phyloP scores from a whole-genome alignment of 2,113 vertebrate genomes.

The Phaetusa simplex region DNA sequence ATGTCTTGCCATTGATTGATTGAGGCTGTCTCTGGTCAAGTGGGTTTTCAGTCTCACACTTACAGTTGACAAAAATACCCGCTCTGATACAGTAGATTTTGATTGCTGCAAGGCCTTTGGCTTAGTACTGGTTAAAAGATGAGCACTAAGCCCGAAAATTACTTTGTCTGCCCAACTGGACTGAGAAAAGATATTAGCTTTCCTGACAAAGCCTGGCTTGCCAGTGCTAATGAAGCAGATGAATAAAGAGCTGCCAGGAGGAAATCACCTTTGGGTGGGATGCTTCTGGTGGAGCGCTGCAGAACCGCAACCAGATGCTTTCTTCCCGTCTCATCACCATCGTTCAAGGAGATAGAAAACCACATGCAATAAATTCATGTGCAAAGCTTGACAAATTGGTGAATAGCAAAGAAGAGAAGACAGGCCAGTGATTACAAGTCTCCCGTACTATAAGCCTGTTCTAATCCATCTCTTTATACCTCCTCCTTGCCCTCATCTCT shows the following conservation, averaged over 20 bases:
- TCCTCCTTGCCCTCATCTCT: background rate
- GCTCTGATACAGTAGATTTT: background rate
- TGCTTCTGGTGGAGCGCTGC: background rate
- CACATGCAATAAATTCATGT: background rate
- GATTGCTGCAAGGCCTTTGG: background rate
- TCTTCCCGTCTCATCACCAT: background rate
- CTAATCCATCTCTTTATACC: background rate
- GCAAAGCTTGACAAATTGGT: background rate
- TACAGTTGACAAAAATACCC: background rate
- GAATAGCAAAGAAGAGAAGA: background rate
- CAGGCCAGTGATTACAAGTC: background rate
- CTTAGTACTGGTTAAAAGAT: background rate
- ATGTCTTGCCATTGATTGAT: background rate
- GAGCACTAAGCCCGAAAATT: background rate
- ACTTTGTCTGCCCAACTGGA: background rate
- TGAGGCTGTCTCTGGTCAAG: background rate
- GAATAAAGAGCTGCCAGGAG: background rate
- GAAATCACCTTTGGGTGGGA: background rate
- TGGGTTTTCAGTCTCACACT: background rate
- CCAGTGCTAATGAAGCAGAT: background rate
- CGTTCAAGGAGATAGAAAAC: background rate
- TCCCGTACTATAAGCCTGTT: background rate
- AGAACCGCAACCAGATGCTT: background rate
- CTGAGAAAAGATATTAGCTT: background rate
- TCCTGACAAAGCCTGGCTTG: background rate